Evolutionary conservation across 2,888 invertebrate species (phyloP).

Genomic region (Mycalesis mineus): DNA sequence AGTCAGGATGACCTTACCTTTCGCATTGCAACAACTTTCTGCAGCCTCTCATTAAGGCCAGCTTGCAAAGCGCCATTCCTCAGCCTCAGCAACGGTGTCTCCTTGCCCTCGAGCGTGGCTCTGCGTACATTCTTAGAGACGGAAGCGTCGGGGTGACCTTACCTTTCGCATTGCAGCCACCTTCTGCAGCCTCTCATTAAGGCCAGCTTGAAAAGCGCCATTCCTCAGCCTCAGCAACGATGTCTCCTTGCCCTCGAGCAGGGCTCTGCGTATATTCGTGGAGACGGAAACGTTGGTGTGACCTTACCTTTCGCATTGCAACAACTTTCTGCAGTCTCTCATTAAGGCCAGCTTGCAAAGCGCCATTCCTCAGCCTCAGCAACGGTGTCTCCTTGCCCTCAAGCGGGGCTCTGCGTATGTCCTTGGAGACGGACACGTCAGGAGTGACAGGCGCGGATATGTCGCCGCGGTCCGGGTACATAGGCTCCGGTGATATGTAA

Average conservation of each 20-base stretch:
- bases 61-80: conserved; percentile 83
- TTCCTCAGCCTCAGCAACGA: conserved; percentile 80
- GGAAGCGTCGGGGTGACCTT: conserved; percentile 51
- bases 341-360: conserved; percentile 81
- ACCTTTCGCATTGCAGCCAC: conserved; percentile 47
- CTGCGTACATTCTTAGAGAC: conserved; percentile 37
- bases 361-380: conserved; percentile 82
- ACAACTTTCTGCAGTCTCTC: conserved; percentile 77
- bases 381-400: conserved; percentile 64
- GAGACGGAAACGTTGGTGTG: conserved; percentile 51
- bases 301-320: conserved; percentile 36
- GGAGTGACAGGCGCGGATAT: conserved; percentile 59
- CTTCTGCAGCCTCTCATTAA: conserved; percentile 78
- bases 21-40: conserved; percentile 70
- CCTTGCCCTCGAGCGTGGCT: conserved; percentile 37
- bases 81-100: conserved; percentile 75
- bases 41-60: conserved; percentile 79
- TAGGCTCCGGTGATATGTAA: conserved; percentile 83
- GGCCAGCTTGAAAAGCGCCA: conserved; percentile 82
- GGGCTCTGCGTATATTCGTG: conserved; percentile 35
- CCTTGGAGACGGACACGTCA: conserved; percentile 51
- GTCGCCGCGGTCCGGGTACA: conserved; percentile 76
- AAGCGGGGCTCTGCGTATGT: conserved; percentile 36
- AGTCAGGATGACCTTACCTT: no score
- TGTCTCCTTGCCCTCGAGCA: conserved; percentile 46